phyloP scores from a whole-genome alignment of 2,113 vertebrate genomes.

The Steatornis caripensis region DNA sequence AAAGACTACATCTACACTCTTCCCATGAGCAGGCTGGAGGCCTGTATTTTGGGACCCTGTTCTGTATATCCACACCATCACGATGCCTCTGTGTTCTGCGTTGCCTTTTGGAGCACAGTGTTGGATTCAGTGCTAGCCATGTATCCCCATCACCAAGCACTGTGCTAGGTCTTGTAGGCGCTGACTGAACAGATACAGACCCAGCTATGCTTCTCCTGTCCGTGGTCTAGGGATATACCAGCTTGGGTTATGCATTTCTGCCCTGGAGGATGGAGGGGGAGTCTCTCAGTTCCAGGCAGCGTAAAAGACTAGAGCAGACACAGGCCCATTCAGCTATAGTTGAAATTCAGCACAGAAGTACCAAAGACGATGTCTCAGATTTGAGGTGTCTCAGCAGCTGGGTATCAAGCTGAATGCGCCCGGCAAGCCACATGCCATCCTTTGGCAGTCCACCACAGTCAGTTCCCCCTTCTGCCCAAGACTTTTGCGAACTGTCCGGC shows the following conservation, averaged over 20 bases:
- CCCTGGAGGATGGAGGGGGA: background rate
- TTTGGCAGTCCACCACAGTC: background rate
- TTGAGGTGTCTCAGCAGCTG: background rate
- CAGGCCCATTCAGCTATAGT: background rate
- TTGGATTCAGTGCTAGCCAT: background rate
- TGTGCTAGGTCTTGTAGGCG: background rate
- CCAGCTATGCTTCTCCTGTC: background rate
- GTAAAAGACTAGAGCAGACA: background rate
- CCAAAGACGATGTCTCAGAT: background rate
- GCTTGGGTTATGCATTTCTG: background rate
- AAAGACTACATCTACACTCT: background rate
- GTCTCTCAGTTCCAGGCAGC: background rate
- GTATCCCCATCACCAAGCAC: background rate
- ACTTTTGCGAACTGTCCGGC: background rate
- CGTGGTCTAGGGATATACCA: background rate
- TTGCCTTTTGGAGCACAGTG: background rate
- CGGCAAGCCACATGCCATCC: background rate
- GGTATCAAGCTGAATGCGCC: background rate
- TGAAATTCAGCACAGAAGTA: background rate
- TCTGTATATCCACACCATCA: background rate
- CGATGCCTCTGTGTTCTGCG: background rate
- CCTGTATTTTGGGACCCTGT: background rate
- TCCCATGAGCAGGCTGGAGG: background rate
- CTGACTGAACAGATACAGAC: background rate
- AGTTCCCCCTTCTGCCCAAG: background rate